Evolutionary conservation across 2,888 invertebrate species (phyloP), one percentile per base, ranked within the genome.

Genomic region (Dendrolimus houi): DNA sequence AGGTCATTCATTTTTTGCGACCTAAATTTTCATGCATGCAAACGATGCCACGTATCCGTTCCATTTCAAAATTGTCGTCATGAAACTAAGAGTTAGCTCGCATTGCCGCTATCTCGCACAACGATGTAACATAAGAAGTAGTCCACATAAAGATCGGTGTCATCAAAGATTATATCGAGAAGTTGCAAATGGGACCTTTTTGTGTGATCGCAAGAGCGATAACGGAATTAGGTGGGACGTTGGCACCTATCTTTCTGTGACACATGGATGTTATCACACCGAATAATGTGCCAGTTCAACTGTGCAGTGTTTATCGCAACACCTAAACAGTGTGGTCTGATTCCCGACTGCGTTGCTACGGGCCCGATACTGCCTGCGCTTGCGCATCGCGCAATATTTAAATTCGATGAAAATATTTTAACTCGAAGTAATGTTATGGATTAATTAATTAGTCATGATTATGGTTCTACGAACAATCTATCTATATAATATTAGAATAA

Each of bases 251-350:
- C 75, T 75, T 70, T 67, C 64, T 67, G 63, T 71, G 71, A 69
- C 65, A 69, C 66, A 72, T 77, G 74, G 80, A 81, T 79, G 83
- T 82, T 76, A 77, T 74, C 73, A 64, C 76, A 77, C 81, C 29
- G 29, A 29, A 78, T 47, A 47, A 9, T 47, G 47, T 47, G 47
- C 12, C 47, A 10, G 9, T 47, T 12, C 9, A 47, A 29, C 29
- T 83, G 79, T 79, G 76, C 42, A 13, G n/a, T 58, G 47, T 47
- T 47, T 47, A 60, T 59, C 55, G 47, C 12, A 47, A 47, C 9
- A 47, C 9, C 9, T 10, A 47, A 9, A 47, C 47, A 47, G 9
- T 47, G 12, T 47, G 47, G 9, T 10, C 47, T 47, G 47, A 47
- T 47, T 47, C 47, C 47, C 47, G 47, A 47, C 47, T 47, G 47